phyloP scores from a whole-genome alignment of 2,113 vertebrate species.

The Puntigrus tetrazona region DNA sequence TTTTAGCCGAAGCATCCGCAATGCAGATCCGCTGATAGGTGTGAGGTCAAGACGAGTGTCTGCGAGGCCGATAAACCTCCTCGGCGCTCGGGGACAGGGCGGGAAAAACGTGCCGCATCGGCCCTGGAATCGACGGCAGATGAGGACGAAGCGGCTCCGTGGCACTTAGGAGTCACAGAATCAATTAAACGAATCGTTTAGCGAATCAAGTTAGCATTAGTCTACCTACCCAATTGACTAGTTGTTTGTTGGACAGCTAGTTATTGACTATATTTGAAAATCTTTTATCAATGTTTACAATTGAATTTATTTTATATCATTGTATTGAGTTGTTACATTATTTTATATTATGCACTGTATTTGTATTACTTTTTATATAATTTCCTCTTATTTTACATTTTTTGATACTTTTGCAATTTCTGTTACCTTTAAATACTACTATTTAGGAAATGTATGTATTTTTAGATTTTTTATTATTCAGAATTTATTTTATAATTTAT shows the following conservation, averaged over 20 bases:
- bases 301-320: not conserved
- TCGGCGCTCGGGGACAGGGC: not conserved
- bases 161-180: not conserved
- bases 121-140: not conserved
- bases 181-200: not conserved
- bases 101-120: no score
- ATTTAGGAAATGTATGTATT: not conserved
- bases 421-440: not conserved
- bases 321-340: not conserved
- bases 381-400: no score
- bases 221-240: not conserved
- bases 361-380: not conserved
- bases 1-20: not conserved
- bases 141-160: not conserved
- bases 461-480: not conserved
- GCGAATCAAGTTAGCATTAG: not conserved
- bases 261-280: not conserved
- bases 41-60: conserved; percentile 14
- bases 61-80: not conserved
- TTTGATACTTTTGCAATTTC: not conserved
- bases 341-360: not conserved
- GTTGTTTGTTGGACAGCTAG: not conserved
- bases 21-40: conserved; percentile 18
- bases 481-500: not conserved
- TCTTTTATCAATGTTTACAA: no score